Evolutionary conservation across 2,113 vertebrate genomes (phyloP).

Genomic region (Nettapus auritus): DNA sequence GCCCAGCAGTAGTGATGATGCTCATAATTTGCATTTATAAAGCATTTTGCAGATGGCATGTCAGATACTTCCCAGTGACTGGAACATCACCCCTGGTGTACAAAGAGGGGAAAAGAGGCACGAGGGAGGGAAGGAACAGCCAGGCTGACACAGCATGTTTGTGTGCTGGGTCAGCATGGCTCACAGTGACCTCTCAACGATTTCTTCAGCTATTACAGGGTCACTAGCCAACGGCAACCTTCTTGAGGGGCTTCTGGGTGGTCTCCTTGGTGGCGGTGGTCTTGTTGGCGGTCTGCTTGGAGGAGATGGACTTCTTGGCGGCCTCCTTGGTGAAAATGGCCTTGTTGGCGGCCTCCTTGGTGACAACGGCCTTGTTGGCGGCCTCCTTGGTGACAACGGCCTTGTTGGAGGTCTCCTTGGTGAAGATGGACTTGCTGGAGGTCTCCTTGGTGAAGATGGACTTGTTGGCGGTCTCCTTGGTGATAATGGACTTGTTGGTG

Average conservation of each 20-base stretch:
- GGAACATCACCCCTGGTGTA: not conserved
- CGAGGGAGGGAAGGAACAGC: not conserved
- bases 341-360: not conserved
- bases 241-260: not conserved
- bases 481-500: rapidly evolving
- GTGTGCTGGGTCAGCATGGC: not conserved
- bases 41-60: not conserved
- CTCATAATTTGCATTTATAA: not conserved
- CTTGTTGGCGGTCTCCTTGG: not conserved
- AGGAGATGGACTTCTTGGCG: rapidly evolving
- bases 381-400: not conserved
- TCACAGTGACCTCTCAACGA: not conserved
- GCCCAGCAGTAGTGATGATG: not conserved
- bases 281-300: not conserved
- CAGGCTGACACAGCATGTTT: not conserved
- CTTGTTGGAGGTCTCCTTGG: rapidly evolving
- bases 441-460: not conserved
- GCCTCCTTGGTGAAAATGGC: not conserved
- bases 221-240: not conserved
- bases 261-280: not conserved
- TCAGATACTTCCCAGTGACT: not conserved
- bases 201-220: constrained; percentile 40
- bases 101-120: not conserved
- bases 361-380: rapidly evolving
- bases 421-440: rapidly evolving